Evolutionary conservation across 2,113 vertebrate species (phyloP).

Genomic region (Chaenocephalus aceratus): DNA sequence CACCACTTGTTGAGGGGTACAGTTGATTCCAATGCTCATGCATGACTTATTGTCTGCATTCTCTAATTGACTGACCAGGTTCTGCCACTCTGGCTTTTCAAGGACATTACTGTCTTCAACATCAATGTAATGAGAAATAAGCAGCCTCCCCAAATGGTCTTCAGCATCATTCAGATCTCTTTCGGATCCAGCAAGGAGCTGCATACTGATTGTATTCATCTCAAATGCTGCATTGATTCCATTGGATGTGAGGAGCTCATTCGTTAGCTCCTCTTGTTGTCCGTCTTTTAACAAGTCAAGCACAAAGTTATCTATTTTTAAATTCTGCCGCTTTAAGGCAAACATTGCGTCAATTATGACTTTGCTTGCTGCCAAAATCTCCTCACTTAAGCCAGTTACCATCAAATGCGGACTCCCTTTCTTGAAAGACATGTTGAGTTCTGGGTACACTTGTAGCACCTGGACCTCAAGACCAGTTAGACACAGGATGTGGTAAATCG

Average conservation of each 20-base stretch:
- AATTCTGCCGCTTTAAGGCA: conserved; percentile 62
- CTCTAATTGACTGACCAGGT: conserved; percentile 58
- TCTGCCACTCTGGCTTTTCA: conserved; percentile 78
- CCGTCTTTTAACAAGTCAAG: conserved; percentile 79
- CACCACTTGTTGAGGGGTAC: conserved; percentile 69
- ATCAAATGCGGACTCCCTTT: conserved; percentile 54
- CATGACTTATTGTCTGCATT: conserved; percentile 54
- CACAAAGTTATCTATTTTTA: conserved; percentile 72
- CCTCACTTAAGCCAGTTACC: conserved; percentile 81
- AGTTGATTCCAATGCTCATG: conserved; percentile 62
- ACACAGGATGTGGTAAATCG: conserved; percentile 78
- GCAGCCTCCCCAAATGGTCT: conserved; percentile 71
- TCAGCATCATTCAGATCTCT: conserved; percentile 81
- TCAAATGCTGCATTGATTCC: conserved; percentile 83
- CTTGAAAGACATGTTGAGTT: conserved; percentile 78
- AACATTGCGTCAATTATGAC: conserved; percentile 74
- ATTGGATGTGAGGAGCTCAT: conserved; percentile 78
- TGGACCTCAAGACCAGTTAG: conserved; percentile 67
- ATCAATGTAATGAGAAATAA: conserved; percentile 72
- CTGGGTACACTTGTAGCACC: conserved; percentile 68
- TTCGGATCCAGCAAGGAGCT: conserved; percentile 75
- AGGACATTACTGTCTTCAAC: conserved; percentile 79
- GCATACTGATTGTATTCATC: conserved; percentile 62
- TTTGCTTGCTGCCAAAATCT: conserved; percentile 82
- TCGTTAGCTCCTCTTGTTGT: conserved; percentile 76